These are phyloP conservation scores for Eulithis prunata DNA, from an alignment of 2,888 invertebrate genomes.

Conservation along the genomic window DNA sequence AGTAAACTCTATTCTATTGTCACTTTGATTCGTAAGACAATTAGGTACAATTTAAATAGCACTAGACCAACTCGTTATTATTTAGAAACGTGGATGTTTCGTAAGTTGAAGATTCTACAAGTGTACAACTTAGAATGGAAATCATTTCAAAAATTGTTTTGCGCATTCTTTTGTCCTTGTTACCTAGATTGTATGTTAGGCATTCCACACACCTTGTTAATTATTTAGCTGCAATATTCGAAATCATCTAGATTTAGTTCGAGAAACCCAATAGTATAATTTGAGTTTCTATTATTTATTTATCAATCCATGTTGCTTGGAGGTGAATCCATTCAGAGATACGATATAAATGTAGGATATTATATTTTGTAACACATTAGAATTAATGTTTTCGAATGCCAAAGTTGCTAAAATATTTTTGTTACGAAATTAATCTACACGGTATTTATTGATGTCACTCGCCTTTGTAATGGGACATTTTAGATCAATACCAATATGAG, in stretches of 20 bases:
- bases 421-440: constrained; percentile 57
- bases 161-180: constrained; percentile 45
- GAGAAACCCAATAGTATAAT: constrained; percentile 56
- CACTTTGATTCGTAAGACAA: constrained; percentile 7
- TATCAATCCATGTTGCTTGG: constrained; percentile 52
- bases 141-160: constrained; percentile 37
- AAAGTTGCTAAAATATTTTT: constrained; percentile 74
- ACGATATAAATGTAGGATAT: constrained; percentile 73
- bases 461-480: constrained; percentile 47
- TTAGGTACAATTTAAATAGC: background rate
- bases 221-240: constrained; percentile 63
- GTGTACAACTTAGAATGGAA: constrained; percentile 25
- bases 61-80: background rate
- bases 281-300: constrained; percentile 76
- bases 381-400: constrained; percentile 64
- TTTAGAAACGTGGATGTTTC: constrained; percentile 9
- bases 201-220: constrained; percentile 65
- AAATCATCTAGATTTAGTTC: constrained; percentile 42
- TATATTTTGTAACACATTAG: constrained; percentile 70
- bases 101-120: constrained; percentile 12
- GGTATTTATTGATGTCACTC: constrained; percentile 46
- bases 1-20: constrained; percentile 17
- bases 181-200: constrained; percentile 62
- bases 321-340: constrained; percentile 71
- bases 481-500: constrained; percentile 61